Base-by-base conservation (phyloP, 2,797 vertebrate species). In the Coregonus ussuriensis region DNA sequence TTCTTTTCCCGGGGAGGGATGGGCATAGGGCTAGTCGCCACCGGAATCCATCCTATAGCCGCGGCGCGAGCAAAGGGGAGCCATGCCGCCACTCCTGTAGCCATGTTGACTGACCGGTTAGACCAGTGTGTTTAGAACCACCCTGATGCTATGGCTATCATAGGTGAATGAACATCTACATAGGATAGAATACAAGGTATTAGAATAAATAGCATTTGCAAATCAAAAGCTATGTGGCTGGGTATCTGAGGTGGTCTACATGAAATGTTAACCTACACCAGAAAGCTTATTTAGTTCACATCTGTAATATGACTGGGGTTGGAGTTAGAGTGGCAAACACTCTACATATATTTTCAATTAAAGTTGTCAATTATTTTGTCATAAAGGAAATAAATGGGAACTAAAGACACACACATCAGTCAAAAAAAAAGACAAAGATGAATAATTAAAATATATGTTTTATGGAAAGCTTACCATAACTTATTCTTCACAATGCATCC, bases 41-140 rank as follows among this genome's bases (percentile, higher is more conserved):
- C 96, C 69, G 97, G 97, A 96, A 98, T 98, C 97, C 97, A 98
- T 84, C 97, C 97, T 85, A 98, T 96, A 86, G 97, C 97, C 0
- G 97, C 97, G 31, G 97, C 97, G 85, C 97, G 94, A 80, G 97
- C 97, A 82, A 98, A 98, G n/a, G 97, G 97, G 81, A 98, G 93
- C 97, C 97, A 98, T 2, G 97, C 96, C 86, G 97, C 97, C 75
- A 98, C 97, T 79, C 96, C 97, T 66, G 95, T 95, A 7, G 97
- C 97, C 97, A 98, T 98, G 88, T 25, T 25, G 25, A 25, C 89
- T 93, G 90, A 92, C 88, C 91, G 89, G 54, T 86, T 54, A 80
- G 81, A 79, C 41, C 88, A 16, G 53, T 16, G 54, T 77, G 75
- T 85, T 86, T 59, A 80, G 81, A 79, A 82, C 80, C 83, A 25